Evolutionary conservation across 2,797 vertebrate genomes (phyloP).

Genomic region (Poeciliopsis paucimaculata): DNA sequence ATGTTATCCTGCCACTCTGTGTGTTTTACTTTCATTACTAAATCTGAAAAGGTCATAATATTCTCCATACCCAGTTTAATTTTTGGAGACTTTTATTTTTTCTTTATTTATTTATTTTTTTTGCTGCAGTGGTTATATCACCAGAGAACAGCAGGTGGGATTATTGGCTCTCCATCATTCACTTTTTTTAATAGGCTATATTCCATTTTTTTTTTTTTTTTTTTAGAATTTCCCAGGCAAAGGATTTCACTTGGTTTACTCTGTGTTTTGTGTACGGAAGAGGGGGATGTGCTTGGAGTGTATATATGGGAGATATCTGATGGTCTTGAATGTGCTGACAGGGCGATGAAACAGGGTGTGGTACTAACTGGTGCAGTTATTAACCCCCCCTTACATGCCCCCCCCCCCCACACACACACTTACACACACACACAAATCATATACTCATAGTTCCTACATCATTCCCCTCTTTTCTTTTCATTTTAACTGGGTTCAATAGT

Average conservation of each 20-base stretch:
- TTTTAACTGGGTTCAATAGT: conserved; percentile 29
- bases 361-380: conserved; percentile 46
- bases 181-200: neutral
- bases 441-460: conserved; percentile 47
- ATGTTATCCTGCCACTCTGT: conserved; percentile 23
- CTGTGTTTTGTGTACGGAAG: conserved; percentile 1
- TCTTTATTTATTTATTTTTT: neutral
- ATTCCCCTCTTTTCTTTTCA: conserved; percentile 12
- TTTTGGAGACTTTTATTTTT: neutral
- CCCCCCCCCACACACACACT: neutral
- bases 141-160: neutral
- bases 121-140: neutral
- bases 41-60: conserved; percentile 33
- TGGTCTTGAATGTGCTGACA: conserved; percentile 68
- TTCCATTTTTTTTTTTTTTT: neutral
- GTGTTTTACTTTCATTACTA: conserved; percentile 30
- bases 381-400: too few relatives aligned
- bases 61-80: neutral
- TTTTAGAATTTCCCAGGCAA: conserved; percentile 2
- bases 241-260: conserved; percentile 4
- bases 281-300: conserved; percentile 9
- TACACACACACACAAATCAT: conserved; percentile 36
- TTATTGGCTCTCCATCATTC: neutral
- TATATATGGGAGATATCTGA: conserved; percentile 25
- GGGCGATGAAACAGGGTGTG: conserved; percentile 64